Base-by-base conservation (phyloP, 2,113 vertebrate genomes). In the Hippopotamus amphibius region DNA sequence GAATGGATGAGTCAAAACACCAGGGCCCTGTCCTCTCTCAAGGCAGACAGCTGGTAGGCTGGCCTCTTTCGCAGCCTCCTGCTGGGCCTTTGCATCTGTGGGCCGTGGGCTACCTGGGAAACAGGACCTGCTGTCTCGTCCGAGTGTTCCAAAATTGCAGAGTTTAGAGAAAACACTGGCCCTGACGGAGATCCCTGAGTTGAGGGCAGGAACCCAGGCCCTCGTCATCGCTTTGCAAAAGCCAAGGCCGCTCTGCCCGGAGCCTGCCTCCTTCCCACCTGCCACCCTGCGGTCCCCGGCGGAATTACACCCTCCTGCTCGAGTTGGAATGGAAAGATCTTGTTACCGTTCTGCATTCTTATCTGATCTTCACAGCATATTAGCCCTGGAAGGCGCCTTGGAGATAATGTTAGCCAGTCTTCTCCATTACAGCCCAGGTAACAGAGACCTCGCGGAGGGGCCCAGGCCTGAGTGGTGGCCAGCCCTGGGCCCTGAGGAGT, bases 201-300 rank as follows among this genome's bases (percentile, higher is more conserved):
- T n/a, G 19, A 57, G 10, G 46, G 22, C 0, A 9, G 30, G 13
- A 87, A 87, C 14, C 48, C 50, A 22, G 26, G 59, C 17, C 48
- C 41, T 69, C 12, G 3, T 4, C 8, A 4, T 28, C 1, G 19
- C 72, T 84, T 57, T 89, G 68, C 43, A 53, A 71, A 71, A 94
- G 72, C 43, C 1, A 37, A 81, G 71, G 43, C 30, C 0, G 2
- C 50, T 0, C 19, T 1, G 65, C 59, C 1, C 3, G 3, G 4
- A 4, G 66, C 46, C 46, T 1, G 15, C 7, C 93, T 87, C 79
- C 96, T 89, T 96, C 97, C 96, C 97, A 63, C 72, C 59, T 87
- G 96, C 97, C 98, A 71, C 48, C 97, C 90, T 3, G 95, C 48
- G 97, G 92, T 14, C 0, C 0, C 12, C 19, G 53, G 48, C 5